Percentiles rank a stretch among this genome's conserved stretches.
phyloP scores from a whole-genome alignment of 2,888 invertebrate species.

The Drosophila mettleri region DNA sequence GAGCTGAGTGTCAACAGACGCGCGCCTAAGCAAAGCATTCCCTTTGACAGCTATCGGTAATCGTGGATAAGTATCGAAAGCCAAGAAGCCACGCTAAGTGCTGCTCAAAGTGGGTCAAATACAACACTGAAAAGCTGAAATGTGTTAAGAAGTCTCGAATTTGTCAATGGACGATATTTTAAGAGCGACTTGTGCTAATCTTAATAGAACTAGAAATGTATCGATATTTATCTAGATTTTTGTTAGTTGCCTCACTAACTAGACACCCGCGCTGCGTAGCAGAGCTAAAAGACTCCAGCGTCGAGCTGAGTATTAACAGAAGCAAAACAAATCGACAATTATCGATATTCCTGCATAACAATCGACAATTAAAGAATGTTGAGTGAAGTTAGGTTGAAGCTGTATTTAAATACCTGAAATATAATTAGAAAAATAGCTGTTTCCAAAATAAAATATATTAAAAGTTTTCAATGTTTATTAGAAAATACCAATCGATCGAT shows the following conservation, averaged over 20 bases:
- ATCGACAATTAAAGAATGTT: no score
- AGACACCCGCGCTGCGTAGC: background rate
- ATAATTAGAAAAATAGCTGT: no score
- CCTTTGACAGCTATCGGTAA: conserved; percentile 10
- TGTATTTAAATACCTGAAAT: no score
- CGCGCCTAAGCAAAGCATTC: no score
- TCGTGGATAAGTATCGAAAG: conserved; percentile 17
- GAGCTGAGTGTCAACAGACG: conserved; percentile 13
- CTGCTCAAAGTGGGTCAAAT: no score
- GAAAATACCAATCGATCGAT: background rate
- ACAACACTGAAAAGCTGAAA: background rate
- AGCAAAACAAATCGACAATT: background rate
- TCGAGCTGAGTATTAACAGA: conserved; percentile 1
- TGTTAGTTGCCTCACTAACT: no score
- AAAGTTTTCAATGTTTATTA: background rate
- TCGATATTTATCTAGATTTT: background rate
- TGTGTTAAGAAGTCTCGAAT: background rate
- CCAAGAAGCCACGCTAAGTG: background rate
- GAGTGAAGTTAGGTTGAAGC: no score
- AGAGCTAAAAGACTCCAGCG: background rate
- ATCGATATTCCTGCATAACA: conserved; percentile 9
- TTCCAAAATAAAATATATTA: no score
- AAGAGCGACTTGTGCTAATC: no score
- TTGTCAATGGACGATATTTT: background rate
- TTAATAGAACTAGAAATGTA: background rate